Evolutionary conservation across 2,888 invertebrate species (phyloP).

Genomic region (Rutpela maculata): DNA sequence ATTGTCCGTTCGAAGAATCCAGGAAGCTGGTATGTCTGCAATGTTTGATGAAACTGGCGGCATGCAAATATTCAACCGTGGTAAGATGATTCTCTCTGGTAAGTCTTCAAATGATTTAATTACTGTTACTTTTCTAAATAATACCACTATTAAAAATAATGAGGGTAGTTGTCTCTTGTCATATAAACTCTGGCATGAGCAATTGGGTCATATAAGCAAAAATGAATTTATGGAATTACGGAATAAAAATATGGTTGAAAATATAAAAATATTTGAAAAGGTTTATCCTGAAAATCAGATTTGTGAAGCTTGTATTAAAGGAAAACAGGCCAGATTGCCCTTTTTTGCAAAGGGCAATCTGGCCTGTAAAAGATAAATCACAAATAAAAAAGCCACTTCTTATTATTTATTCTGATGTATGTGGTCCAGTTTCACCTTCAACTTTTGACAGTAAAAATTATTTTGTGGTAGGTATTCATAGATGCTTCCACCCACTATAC

Average conservation of each 20-base stretch:
- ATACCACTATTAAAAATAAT: constrained; percentile 7
- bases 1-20: background rate
- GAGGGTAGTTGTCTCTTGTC: constrained; percentile 7
- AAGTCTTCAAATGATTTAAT: constrained; percentile 12
- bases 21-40: constrained; percentile 5
- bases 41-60: constrained; percentile 15
- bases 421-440: constrained; percentile 32
- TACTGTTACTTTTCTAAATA: constrained; percentile 2
- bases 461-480: no score
- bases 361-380: background rate
- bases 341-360: no score
- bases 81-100: background rate
- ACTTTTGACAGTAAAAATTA: constrained; percentile 64
- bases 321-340: background rate
- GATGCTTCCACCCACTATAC: no score
- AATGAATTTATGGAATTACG: constrained; percentile 37
- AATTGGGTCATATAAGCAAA: constrained; percentile 38
- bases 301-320: constrained; percentile 9
- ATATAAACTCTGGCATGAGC: constrained; percentile 41
- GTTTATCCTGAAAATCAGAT: constrained; percentile 17
- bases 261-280: background rate
- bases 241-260: constrained; percentile 19
- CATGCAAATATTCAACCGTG: background rate
- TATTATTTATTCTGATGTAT: constrained; percentile 37
- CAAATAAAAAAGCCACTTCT: constrained; percentile 25